Conservation (phyloP, 1,140 invertebrate species). For the Chironomus tepperi region DNA sequence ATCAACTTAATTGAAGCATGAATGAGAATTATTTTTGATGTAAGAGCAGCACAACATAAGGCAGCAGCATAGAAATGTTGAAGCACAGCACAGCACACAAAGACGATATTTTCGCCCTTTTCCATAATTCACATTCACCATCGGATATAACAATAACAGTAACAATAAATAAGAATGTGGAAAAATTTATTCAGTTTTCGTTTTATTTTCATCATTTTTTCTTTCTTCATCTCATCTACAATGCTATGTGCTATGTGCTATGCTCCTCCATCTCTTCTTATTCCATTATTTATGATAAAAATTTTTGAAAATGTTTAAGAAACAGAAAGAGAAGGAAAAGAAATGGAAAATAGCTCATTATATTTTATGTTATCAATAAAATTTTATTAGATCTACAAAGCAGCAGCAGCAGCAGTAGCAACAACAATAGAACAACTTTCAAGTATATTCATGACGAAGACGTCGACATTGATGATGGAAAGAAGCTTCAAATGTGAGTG, state of each 20-base stretch:
- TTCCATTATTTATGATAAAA: constrained; percentile 14
- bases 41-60: neutral
- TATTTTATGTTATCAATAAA: constrained; percentile 23
- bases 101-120: neutral
- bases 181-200: constrained; percentile 20
- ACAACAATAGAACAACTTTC: neutral
- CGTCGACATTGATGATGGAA: no score
- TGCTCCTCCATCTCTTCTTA: neutral
- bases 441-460: neutral
- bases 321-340: neutral
- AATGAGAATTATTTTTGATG: no score
- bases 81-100: no score
- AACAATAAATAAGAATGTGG: constrained; percentile 21
- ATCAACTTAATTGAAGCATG: no score
- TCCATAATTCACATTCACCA: neutral
- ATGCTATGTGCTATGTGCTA: neutral
- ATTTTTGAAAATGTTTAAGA: neutral
- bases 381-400: constrained; percentile 18
- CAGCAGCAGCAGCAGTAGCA: neutral
- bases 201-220: constrained; percentile 13
- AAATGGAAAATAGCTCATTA: constrained; percentile 16
- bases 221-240: neutral
- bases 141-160: constrained; percentile 16
- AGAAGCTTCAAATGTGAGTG: neutral
- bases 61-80: no score